These are phyloP conservation scores for Morpho achilles DNA, from an alignment of 2,888 invertebrate species.

Conservation along the genomic window DNA sequence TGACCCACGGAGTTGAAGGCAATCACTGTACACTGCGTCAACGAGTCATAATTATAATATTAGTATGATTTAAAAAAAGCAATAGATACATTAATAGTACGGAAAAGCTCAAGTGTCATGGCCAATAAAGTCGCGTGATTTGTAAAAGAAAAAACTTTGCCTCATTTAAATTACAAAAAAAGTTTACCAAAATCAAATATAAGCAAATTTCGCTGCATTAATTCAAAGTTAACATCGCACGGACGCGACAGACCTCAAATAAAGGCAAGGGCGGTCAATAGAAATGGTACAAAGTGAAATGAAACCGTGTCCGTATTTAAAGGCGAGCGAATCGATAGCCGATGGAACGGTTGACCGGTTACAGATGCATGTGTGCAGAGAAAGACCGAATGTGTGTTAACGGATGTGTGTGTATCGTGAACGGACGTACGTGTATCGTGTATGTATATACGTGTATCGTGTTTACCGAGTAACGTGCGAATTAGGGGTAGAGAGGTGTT, in stretches of 20 bases:
- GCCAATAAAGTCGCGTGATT: too few species aligned
- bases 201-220: too few species aligned
- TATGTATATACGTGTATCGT: constrained; percentile 31
- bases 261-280: constrained; percentile 5
- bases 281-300: constrained; percentile 15
- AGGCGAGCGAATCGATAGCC: constrained; percentile 57
- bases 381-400: constrained; percentile 17
- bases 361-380: constrained; percentile 6
- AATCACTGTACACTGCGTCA: too few species aligned
- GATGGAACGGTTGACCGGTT: constrained; percentile 53
- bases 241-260: background rate
- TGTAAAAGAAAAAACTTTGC: constrained; percentile 9
- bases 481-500: background rate
- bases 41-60: too few species aligned
- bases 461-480: constrained; percentile 28
- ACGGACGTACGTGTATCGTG: constrained; percentile 58
- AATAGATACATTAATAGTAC: too few species aligned
- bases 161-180: constrained; percentile 12
- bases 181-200: too few species aligned
- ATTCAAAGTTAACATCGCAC: constrained; percentile 5
- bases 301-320: constrained; percentile 41
- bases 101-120: too few species aligned
- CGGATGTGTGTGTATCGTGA: constrained; percentile 32
- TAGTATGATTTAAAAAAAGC: too few species aligned
- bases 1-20: too few species aligned